Evolutionary conservation across 2,888 invertebrate genomes (phyloP), one percentile per base, ranked within the genome.

Genomic region (Operophtera brumata): DNA sequence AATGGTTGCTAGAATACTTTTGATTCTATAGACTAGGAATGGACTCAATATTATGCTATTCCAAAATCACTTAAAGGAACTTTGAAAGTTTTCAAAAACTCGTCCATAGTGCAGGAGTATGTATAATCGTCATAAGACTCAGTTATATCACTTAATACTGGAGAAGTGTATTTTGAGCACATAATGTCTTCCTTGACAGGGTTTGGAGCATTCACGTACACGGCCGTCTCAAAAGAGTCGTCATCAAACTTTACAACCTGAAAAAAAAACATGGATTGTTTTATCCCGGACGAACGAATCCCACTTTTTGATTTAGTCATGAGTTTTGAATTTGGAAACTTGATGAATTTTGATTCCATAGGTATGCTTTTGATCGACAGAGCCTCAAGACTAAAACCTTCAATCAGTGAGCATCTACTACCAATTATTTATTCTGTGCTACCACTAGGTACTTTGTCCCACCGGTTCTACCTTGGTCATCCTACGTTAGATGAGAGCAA

Each of bases 121-220:
- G 42, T 43, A 11, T 47, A 53, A 20, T 28, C 7, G 41, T 52
- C 46, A 20, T 13, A 9, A 9, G 13, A 11, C 9, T 32, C 30
- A 8, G 20, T 10, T 32, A 53, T 9, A 36, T 20, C 28, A 6
- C 4, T 34, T 3, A 47, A 14, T 6, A 6, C 9, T 0, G 35
- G n/a, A 14, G n/a, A 3, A 2, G 6, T 30, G 30, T 7, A 10
- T 2, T 36, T 6, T 6, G 26, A 25, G 32, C 56, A 56, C 35
- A 44, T 3, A 20, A 47, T 40, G 35, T 51, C 51, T 6, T 10
- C 9, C 10, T 10, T 39, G 11, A n/a, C 12, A 7, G 40, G 40
- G 10, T 40, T 28, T 1, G 25, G 36, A 35, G 9, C 20, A 40
- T 56, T 56, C 39, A 56, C 56, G 20, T 36, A 56, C 30, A 56